phyloP scores from a whole-genome alignment of 2,888 invertebrate species.

The Microplitis manilae region DNA sequence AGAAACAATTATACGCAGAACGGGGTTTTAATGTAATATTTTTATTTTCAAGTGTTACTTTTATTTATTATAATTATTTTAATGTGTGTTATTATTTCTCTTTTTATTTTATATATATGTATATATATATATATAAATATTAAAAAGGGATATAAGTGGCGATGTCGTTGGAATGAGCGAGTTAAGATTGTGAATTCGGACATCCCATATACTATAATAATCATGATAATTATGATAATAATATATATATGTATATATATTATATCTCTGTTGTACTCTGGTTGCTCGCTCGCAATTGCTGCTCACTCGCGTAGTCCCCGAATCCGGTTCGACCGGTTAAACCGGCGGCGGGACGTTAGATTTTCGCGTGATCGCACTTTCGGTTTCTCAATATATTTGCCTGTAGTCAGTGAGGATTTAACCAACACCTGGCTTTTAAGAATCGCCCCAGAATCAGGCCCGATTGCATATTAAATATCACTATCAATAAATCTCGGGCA shows the following conservation, averaged over 20 bases:
- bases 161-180: constrained; percentile 35
- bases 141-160: constrained; percentile 14
- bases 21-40: constrained; percentile 14
- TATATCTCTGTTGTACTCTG: background rate
- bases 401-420: constrained; percentile 9
- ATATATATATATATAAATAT: background rate
- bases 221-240: background rate
- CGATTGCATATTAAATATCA: background rate
- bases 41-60: constrained; percentile 14
- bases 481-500: background rate
- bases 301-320: constrained; percentile 53
- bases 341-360: constrained; percentile 68
- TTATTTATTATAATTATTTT: constrained; percentile 13
- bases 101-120: constrained; percentile 16
- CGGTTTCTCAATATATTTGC: constrained; percentile 69
- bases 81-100: constrained; percentile 16
- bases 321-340: constrained; percentile 71
- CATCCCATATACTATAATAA: background rate
- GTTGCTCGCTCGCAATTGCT: constrained; percentile 23
- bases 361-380: constrained; percentile 73
- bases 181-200: constrained; percentile 18
- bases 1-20: background rate
- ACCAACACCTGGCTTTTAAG: constrained; percentile 23
- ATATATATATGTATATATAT: background rate
- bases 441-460: constrained; percentile 11